Base-by-base conservation (phyloP, 2,797 vertebrate species). In the Phrynocephalus vlangalii region DNA sequence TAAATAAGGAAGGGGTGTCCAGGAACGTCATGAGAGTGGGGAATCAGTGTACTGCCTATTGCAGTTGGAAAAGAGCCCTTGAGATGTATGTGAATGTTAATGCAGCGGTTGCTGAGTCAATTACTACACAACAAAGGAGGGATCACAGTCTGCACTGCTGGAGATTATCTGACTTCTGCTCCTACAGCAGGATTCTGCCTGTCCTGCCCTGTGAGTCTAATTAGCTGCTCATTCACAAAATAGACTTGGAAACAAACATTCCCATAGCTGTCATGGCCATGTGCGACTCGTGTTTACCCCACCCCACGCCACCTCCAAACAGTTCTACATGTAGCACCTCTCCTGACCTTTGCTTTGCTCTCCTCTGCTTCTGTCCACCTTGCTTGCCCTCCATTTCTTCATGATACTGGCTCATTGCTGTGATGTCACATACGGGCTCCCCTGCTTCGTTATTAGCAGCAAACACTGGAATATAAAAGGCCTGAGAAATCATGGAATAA, bases 61-160 rank as follows among this genome's bases (percentile, higher is more conserved):
- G 77, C 8, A 20, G 33, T 13, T 33, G n/a, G 28, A 72, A 79
- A n/a, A 67, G 56, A 71, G 33, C 16, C 4, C 6, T n/a, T 44
- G 22, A 48, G 60, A 48, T 6, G 15, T 3, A 13, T 60, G 20
- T 66, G 33, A 50, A 71, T 48, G 52, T 66, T 38, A 72, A 56
- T 56, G 30, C 26, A 26, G 11, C 2, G 8, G 48, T 18, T 56
- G 68, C 26, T 75, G 81, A 86, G 30, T 66, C 68, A 22, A 60
- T 89, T 79, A 90, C 71, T 81, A 84, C 8, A 77, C 70, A 48
- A 71, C 24, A 60, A 70, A 33, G 33, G 63, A 33, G 24, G 60
- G 78, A 87, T 9, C 67, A 50, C 68, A 68, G 82, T 82, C 63
- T 82, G 63, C 71, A 76, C 44, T 68, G 87, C 70, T 24, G 5